Conservation (phyloP, 2,113 vertebrate genomes). For the Grus americana region DNA sequence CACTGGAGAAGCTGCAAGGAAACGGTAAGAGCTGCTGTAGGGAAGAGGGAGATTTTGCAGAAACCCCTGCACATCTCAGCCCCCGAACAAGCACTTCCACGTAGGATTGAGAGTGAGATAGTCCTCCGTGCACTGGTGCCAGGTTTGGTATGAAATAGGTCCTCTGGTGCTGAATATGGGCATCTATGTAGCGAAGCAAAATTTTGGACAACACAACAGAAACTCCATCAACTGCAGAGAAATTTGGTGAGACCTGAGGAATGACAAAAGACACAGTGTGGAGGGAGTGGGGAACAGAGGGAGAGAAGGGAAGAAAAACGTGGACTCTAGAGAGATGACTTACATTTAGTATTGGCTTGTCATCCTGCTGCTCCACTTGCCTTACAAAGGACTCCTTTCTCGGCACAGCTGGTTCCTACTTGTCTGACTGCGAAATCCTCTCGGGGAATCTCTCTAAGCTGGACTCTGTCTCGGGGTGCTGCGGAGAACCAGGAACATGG, state of each 20-base stretch:
- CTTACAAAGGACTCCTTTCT: neutral
- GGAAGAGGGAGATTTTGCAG: neutral
- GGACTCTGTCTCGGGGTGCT: neutral
- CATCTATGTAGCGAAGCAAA: neutral
- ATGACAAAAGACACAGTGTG: neutral
- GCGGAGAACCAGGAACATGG: neutral
- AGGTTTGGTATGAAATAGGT: neutral
- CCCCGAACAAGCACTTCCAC: neutral
- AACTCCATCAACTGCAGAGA: neutral
- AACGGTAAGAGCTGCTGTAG: neutral
- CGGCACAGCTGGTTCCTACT: neutral
- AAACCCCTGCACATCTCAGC: neutral
- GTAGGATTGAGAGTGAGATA: neutral
- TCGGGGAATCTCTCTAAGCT: rapidly evolving
- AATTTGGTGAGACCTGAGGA: neutral
- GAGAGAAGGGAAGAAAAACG: neutral
- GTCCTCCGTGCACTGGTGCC: neutral
- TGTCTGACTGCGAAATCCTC: neutral
- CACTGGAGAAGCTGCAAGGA: neutral
- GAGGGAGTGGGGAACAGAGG: neutral
- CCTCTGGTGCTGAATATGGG: neutral
- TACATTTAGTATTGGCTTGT: neutral
- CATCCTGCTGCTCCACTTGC: neutral
- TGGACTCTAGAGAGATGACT: neutral
- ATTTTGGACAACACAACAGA: neutral